phyloP scores from a whole-genome alignment of 1,140 invertebrate species.

The Thaumetopoea pityocampa region DNA sequence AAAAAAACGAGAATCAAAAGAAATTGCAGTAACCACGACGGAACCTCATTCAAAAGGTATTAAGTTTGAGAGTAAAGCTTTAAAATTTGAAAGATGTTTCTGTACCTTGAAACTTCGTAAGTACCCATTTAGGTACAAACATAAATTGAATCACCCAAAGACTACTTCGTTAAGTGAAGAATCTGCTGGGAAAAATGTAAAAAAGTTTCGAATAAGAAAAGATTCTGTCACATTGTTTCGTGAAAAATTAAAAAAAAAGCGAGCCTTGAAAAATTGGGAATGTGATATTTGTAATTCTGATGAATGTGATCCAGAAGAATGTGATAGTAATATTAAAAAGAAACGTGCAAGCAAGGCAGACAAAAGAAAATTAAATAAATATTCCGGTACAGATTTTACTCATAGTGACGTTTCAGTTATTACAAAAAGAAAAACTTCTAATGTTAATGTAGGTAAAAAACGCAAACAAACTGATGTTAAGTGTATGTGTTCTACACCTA shows the following conservation, averaged over 20 bases:
- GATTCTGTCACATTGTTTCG: slow-evolving; percentile 3
- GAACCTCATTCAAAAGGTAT: too few relatives aligned
- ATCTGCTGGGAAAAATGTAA: not conserved
- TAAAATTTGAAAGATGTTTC: too few relatives aligned
- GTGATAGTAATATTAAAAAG: too few relatives aligned
- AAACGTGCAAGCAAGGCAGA: slow-evolving; percentile 2
- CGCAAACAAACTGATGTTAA: not conserved
- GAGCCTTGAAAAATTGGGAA: not conserved
- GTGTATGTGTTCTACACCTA: not conserved
- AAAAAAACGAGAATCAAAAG: too few relatives aligned
- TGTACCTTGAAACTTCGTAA: too few relatives aligned
- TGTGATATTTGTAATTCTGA: slow-evolving; percentile 8
- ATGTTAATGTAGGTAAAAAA: not conserved
- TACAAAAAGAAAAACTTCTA: not conserved
- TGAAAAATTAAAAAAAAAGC: slow-evolving; percentile 7
- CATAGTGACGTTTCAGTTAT: not conserved
- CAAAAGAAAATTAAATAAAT: slow-evolving; percentile 1
- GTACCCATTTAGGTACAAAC: too few relatives aligned
- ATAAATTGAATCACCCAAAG: too few relatives aligned
- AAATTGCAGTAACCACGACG: too few relatives aligned
- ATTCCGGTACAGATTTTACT: not conserved
- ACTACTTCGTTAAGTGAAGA: too few relatives aligned
- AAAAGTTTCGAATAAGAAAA: slow-evolving; percentile 2
- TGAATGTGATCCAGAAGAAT: slow-evolving; percentile 8
- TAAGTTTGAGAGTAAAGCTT: too few relatives aligned